Evolutionary conservation across 2,113 vertebrate species (phyloP).

Genomic region (Illadopsis cleaveri): DNA sequence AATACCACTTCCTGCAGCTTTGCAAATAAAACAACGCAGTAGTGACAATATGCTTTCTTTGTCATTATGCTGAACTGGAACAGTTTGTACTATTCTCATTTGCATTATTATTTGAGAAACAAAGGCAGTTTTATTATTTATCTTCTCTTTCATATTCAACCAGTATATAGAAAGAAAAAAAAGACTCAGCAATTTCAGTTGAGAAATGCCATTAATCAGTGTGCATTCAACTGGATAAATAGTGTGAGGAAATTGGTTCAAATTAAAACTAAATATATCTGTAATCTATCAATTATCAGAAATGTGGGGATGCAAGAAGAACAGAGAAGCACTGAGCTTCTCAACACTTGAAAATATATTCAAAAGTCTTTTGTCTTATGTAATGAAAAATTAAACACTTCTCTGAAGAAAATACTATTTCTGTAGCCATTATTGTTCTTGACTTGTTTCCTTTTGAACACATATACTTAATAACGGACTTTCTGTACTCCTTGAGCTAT

Average conservation of each 20-base stretch:
- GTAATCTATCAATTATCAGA: not conserved
- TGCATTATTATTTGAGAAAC: conserved; percentile 17
- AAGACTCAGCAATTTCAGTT: not conserved
- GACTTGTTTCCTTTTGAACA: not conserved
- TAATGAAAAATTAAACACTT: conserved; percentile 22
- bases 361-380: not conserved
- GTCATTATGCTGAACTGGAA: not conserved
- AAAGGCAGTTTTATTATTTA: conserved; percentile 13
- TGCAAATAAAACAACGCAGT: not conserved
- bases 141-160: conserved; percentile 10
- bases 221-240: not conserved
- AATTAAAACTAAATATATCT: conserved; percentile 23
- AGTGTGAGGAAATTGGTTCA: not conserved
- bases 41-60: not conserved
- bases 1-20: not conserved
- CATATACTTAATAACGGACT: not conserved
- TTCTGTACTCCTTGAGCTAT: not conserved
- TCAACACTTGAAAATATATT: not conserved
- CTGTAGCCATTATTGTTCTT: not conserved
- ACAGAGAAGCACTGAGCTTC: not conserved
- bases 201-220: not conserved
- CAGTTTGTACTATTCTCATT: not conserved
- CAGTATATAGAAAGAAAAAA: not conserved
- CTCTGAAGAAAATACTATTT: not conserved
- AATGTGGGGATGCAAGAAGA: not conserved